Evolutionary conservation across 2,888 invertebrate genomes (phyloP), one percentile per base, ranked within the genome.

Genomic region (Ypsolopha scabrella): DNA sequence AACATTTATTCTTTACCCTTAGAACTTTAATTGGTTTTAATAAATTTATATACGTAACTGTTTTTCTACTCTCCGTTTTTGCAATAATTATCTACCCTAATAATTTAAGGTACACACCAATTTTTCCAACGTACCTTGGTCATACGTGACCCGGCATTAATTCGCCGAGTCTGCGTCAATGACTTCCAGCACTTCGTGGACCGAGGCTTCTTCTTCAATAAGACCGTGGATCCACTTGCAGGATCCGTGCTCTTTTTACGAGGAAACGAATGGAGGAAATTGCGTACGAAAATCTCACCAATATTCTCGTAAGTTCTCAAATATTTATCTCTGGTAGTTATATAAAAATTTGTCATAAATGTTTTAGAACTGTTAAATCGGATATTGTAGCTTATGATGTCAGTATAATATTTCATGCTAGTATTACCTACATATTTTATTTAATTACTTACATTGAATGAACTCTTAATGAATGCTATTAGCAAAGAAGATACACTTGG

Each of bases 111-210:
- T 0, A 76, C 75, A 8, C 82, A 86, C 55, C 86, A 86, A 59
- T 82, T 85, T 64, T 85, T 70, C 63, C 80, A 81, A 53, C 75
- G 86, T n/a, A 85, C 86, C 0, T 61, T 87, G 7, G 79, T 86
- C 1, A 67, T 87, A 13, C 68, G 79, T 10, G 85, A 85, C 54
- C 86, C 87, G 0, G 79, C 74, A 51, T 70, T 87, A 53, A 81
- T 87, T 57, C 75, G 75, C 56, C 62, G 77, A 39, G 70, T 87
- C 33, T 85, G 87, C 56, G 82, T 85, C n/a, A 76, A 73, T 54
- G 87, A 87, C 67, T 87, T 87, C 71, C 73, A 74, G 44, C 66
- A 85, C 64, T 87, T 87, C 68, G 76, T 77, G 14, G 87, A 86
- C 57, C 69, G 86, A 50, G 87, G 87, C 10, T 83, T 83, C 72